Evolutionary conservation across 2,113 vertebrate species (phyloP), one percentile per base, ranked within the genome.

Genomic region (Ascaphus truei): DNA sequence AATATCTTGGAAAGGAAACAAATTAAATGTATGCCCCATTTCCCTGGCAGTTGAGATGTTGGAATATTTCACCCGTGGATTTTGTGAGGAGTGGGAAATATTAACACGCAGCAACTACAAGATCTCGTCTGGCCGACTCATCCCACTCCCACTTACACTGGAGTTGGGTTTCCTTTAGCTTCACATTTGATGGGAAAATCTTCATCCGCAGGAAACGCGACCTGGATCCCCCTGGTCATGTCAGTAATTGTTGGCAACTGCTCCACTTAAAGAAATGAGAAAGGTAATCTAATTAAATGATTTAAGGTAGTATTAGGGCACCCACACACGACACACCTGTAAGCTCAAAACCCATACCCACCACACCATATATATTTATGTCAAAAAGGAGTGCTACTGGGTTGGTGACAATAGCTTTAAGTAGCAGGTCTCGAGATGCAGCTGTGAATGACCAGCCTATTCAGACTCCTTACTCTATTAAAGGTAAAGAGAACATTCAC

Each of bases 161-260:
- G 96, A 55, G 86, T 79, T 0, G 96, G 96, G 61, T 96, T 98
- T 64, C 95, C 96, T 88, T 88, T 94, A 36, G 94, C 96, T 79
- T 97, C 92, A 60, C 96, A 98, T 73, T 84, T 92, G 34, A 98
- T 77, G 22, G 92, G 83, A 72, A 94, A 95, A 71, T 92, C 93
- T 63, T 98, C 96, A 6, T 98, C 94, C 3, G 95, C 95, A 11
- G 94, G 92, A 79, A 96, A 95, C 62, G 95, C 96, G 1, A 98
- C 92, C 81, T 93, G 86, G 9, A 85, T 80, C 56, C 77, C 81
- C 58, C 82, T 80, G 1, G 96, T 90, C 37, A 94, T 92, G 43
- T 87, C 89, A 0, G 79, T 93, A 80, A 98, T 96, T 6, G 91
- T 93, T 75, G 96, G 96, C 59, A 94, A 89, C 90, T 98, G 96